phyloP scores from a whole-genome alignment of 2,888 invertebrate species.

The Mythimna loreyi region DNA sequence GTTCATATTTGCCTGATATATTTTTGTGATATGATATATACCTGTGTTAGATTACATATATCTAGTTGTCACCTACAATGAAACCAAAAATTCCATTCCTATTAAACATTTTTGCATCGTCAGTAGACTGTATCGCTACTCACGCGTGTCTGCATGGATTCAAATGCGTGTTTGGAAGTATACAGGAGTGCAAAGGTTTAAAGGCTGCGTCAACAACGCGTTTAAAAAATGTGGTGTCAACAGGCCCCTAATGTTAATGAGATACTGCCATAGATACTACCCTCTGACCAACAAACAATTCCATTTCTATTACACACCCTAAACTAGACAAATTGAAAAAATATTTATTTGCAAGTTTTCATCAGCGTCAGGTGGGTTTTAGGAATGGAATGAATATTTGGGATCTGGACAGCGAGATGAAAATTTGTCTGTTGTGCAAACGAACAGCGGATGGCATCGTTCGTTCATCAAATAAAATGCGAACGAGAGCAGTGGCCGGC shows the following conservation, averaged over 20 bases:
- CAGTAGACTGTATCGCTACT: too few species aligned
- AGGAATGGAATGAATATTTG: conserved; percentile 53
- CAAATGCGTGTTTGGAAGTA: too few species aligned
- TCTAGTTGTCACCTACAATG: not conserved
- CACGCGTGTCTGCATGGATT: too few species aligned
- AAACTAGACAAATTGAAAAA: conserved; percentile 24
- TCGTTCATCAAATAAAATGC: conserved; percentile 70
- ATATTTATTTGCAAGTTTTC: conserved; percentile 56
- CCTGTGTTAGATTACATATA: not conserved
- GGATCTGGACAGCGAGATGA: conserved; percentile 61
- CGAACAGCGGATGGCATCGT: conserved; percentile 63
- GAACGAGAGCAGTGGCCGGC: conserved; percentile 51
- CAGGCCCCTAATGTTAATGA: too few species aligned
- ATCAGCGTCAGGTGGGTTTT: conserved; percentile 64
- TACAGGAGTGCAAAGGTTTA: too few species aligned
- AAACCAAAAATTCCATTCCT: conserved; percentile 21
- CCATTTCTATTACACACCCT: conserved; percentile 13
- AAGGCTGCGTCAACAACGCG: too few species aligned
- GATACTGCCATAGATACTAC: too few species aligned
- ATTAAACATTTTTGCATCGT: too few species aligned
- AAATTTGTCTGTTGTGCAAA: conserved; percentile 70
- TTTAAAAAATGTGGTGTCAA: too few species aligned
- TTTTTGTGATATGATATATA: too few species aligned
- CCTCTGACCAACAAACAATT: conserved; percentile 2
- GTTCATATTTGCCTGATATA: too few species aligned